These are phyloP conservation scores for Leontocebus nigricollis DNA, from an alignment of 2,797 vertebrate species.

Conservation along the genomic window DNA sequence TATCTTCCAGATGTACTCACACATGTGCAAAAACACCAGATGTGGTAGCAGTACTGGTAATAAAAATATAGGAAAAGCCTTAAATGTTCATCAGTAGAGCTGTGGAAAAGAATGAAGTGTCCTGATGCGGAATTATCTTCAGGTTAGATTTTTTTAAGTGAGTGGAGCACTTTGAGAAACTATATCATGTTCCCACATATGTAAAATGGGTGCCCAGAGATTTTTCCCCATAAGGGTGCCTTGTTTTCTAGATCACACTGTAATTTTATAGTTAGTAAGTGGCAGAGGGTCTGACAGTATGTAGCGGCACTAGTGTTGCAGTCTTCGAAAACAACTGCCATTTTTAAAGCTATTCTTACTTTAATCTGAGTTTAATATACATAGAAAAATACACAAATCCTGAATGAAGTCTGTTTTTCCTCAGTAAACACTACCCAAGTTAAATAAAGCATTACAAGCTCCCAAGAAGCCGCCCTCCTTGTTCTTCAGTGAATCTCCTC, in stretches of 20 bases:
- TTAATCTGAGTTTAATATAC: neutral
- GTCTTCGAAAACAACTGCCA: neutral
- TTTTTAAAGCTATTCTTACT: constrained; percentile 13
- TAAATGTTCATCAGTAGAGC: neutral
- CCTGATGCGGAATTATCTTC: neutral
- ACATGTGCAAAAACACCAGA: neutral
- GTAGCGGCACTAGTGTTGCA: neutral
- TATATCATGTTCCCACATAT: neutral
- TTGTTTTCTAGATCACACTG: neutral
- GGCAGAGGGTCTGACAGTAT: neutral
- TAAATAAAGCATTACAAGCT: neutral
- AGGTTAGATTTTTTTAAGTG: constrained; percentile 40
- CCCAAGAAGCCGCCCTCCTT: neutral
- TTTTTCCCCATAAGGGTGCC: neutral
- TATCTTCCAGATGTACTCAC: neutral
- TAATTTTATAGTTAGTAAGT: constrained; percentile 44
- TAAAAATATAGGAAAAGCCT: neutral
- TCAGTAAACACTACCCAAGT: neutral
- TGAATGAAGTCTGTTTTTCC: neutral
- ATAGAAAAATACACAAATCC: neutral
- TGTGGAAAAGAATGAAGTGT: constrained; percentile 15
- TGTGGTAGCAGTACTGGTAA: neutral
- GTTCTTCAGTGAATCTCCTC: neutral
- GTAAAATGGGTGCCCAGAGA: neutral
- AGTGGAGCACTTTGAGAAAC: constrained; percentile 7